A percentile compares a stretch with the other conserved stretches of the same genome.
Conservation (phyloP, 2,797 vertebrate genomes). For the Intellagama lesueurii region DNA sequence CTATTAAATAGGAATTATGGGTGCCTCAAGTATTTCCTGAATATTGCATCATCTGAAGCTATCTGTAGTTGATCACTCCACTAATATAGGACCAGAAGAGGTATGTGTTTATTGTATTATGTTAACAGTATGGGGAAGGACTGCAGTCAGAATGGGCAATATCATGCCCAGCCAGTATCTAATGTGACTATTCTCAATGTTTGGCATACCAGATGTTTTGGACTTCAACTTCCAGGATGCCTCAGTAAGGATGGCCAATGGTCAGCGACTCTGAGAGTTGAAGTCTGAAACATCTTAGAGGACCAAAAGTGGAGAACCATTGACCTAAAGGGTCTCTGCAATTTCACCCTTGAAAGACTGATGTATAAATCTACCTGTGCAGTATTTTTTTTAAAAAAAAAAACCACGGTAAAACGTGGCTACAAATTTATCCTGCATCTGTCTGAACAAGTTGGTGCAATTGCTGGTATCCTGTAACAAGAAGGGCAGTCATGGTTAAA, state of each 20-base stretch:
- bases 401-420: slow-evolving; percentile 38
- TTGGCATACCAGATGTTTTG: no score
- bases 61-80: not conserved
- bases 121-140: not conserved
- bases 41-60: not conserved
- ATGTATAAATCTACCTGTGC: not conserved
- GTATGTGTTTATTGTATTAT: no score
- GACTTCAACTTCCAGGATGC: no score
- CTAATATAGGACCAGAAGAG: not conserved
- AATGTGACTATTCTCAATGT: no score
- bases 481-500: slow-evolving; percentile 39
- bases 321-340: no score
- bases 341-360: no score
- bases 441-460: slow-evolving; percentile 3
- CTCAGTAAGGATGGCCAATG: no score
- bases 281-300: no score
- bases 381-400: slow-evolving; percentile 1
- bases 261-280: no score
- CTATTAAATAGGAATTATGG: not conserved
- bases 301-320: no score
- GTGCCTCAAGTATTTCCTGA: no score
- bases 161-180: no score
- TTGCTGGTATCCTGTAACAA: slow-evolving; percentile 31
- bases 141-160: not conserved
- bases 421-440: slow-evolving; percentile 29